Conservation (phyloP, 2,113 vertebrate species). For the Macrotus californicus region DNA sequence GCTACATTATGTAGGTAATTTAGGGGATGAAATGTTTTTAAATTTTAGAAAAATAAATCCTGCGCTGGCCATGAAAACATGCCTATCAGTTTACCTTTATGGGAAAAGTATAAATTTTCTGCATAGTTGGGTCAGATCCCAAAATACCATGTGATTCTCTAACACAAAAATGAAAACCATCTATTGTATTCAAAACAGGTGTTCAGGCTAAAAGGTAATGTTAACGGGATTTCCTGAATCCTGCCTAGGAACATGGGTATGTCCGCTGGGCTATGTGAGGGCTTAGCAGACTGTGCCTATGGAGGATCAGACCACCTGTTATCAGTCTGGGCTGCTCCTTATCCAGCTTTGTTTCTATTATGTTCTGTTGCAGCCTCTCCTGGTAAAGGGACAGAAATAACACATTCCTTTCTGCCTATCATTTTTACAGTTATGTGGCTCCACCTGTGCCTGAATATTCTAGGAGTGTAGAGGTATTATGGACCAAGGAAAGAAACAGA, state of each 20-base stretch:
- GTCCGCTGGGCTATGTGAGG: slow-evolving; percentile 6
- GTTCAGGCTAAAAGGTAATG: slow-evolving; percentile 41
- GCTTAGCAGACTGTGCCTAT: slow-evolving; percentile 38
- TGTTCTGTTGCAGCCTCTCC: slow-evolving; percentile 69
- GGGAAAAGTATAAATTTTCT: not conserved
- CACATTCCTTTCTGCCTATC: slow-evolving; percentile 58
- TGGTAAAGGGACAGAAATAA: slow-evolving; percentile 65
- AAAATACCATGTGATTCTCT: slow-evolving; percentile 19
- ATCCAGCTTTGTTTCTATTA: slow-evolving; percentile 68
- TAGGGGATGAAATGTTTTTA: not conserved
- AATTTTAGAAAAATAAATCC: not conserved
- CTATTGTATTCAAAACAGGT: slow-evolving; percentile 68
- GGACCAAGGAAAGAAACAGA: slow-evolving; percentile 73
- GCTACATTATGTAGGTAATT: not conserved
- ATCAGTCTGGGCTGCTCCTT: slow-evolving; percentile 63
- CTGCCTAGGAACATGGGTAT: slow-evolving; percentile 38
- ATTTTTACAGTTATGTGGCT: slow-evolving; percentile 64
- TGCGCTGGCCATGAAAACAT: not conserved
- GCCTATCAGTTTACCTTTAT: not conserved
- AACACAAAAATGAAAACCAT: slow-evolving; percentile 37
- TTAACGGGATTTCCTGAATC: slow-evolving; percentile 65
- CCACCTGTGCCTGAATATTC: slow-evolving; percentile 53
- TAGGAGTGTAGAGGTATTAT: slow-evolving; percentile 76
- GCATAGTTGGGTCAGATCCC: slow-evolving; percentile 35
- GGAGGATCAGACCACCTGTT: slow-evolving; percentile 41